Evolutionary conservation across 2,888 invertebrate species (phyloP).

Genomic region (Drosophila differens): DNA sequence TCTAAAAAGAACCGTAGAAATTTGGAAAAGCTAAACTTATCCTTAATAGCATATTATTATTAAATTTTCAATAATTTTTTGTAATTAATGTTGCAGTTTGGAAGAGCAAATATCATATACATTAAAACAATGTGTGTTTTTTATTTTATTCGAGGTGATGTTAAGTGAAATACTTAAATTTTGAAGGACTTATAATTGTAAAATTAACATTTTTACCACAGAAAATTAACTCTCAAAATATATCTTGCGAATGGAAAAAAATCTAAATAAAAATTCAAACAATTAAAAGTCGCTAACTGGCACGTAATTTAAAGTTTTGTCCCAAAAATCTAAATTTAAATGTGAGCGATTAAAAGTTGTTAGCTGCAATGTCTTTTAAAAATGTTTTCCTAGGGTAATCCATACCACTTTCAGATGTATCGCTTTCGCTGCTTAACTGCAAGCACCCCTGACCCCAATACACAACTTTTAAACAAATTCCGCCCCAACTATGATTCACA

Average conservation of each 20-base stretch:
- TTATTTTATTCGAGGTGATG: not conserved
- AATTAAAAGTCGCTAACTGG: not conserved
- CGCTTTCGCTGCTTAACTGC: constrained; percentile 16
- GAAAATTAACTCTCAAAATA: not conserved
- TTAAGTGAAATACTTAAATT: not conserved
- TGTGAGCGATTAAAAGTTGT: constrained; percentile 1
- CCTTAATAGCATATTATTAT: not conserved
- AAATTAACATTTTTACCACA: not conserved
- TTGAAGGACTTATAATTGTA: not conserved
- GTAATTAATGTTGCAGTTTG: not conserved
- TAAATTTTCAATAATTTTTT: not conserved
- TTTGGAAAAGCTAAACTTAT: not conserved
- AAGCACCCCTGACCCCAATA: constrained; percentile 64
- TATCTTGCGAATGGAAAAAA: not conserved
- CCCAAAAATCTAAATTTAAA: not conserved
- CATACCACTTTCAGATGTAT: constrained; percentile 46
- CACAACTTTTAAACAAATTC: constrained; percentile 47
- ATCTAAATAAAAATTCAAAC: not conserved
- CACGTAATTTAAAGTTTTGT: not conserved
- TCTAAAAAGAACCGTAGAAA: not conserved
- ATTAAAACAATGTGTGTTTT: not conserved
- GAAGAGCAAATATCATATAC: not conserved
- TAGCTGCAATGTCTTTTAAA: constrained; percentile 10
- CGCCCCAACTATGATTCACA: constrained; percentile 40
- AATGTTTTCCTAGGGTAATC: constrained; percentile 1